phyloP scores from a whole-genome alignment of 2,797 vertebrate genomes.

The Synaphobranchus kaupii region DNA sequence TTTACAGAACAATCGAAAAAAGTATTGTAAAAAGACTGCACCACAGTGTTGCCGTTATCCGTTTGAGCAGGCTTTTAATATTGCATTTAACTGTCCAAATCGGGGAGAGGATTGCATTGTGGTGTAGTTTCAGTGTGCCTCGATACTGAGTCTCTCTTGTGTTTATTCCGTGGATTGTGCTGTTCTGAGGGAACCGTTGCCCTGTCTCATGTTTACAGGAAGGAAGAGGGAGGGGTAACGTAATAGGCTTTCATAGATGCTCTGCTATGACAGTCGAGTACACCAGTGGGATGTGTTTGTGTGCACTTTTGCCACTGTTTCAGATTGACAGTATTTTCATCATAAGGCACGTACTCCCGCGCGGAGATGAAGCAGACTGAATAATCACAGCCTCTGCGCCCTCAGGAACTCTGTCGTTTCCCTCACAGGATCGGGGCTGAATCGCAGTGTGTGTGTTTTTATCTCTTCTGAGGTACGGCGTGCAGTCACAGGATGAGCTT shows the following conservation, averaged over 20 bases:
- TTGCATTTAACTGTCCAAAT: slow-evolving; percentile 14
- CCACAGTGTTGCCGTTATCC: neutral
- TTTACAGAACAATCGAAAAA: neutral
- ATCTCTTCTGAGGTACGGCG: neutral
- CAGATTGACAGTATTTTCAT: slow-evolving; percentile 11
- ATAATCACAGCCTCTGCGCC: slow-evolving; percentile 19
- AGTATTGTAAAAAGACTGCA: neutral
- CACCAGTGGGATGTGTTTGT: slow-evolving; percentile 15
- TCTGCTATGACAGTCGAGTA: slow-evolving; percentile 12
- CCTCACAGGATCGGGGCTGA: slow-evolving; percentile 7
- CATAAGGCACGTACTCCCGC: neutral
- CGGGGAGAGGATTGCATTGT: neutral
- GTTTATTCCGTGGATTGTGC: neutral
- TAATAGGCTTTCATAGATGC: neutral
- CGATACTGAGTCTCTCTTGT: neutral
- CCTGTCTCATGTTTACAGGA: neutral
- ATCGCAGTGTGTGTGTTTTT: neutral
- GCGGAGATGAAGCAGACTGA: neutral
- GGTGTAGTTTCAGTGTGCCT: slow-evolving; percentile 1
- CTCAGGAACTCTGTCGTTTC: neutral
- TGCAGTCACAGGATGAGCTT: neutral
- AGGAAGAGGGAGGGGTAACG: neutral
- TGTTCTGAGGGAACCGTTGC: neutral
- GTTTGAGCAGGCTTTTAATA: neutral
- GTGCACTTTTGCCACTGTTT: neutral